Evolutionary conservation across 1,140 invertebrate genomes (phyloP), one percentile per base, ranked within the genome.

Genomic region (Radopholus similis): DNA sequence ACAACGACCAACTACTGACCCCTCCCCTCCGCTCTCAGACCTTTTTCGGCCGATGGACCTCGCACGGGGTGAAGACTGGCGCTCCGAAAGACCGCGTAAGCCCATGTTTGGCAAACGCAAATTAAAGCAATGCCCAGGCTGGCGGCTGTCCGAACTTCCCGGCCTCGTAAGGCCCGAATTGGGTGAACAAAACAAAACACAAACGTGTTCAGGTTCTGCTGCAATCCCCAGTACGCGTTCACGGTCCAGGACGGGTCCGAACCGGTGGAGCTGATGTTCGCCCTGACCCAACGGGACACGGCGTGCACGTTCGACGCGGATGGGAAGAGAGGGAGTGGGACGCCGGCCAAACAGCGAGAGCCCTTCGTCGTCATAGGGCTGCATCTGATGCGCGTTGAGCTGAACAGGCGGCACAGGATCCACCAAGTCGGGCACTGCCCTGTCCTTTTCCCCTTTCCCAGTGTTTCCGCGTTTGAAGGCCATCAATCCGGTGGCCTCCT

Each of bases 331-430:
- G 26, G 30, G 28, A 13, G 28, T 26, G 34, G 57, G 49, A 6
- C 54, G 64, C 54, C 68, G 63, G 73, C 57, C n/a, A 67, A 74
- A 30, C 73, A 78, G 54, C 58, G 77, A 15, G 78, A 81, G 53
- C 78, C 78, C 4, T 82, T 78, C 55, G 70, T 82, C 2, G 75
- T 80, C 0, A 82, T 81, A 51, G 78, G 78, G 42, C 60, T 81
- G 67, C 80, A 81, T 42, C 59, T 82, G 21, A 80, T 81, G 80
- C 68, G 71, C 38, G 78, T 81, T 26, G 78, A 81, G 51, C 71
- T 64, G 28, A 81, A 81, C 68, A 62, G 78, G 60, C 51, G 60
- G 32, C 59, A 76, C 56, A 68, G 78, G 32, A 76, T 81, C 28
- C 78, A 81, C 66, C 75, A 80, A 54, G 76, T 77, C 23, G 4